These are phyloP conservation scores for Rattus norvegicus DNA, from an alignment of 2,113 vertebrate genomes.

Conservation along the genomic window GRCr8 NC_086037.1:37682001-37682500, in stretches of 20 bases:
- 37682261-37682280: not conserved
- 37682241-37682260: not conserved
- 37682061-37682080: not conserved
- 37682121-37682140: not conserved
- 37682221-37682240: not conserved
- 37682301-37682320: not conserved
- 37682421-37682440: too few relatives aligned
- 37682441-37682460: too few relatives aligned
- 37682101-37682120: not conserved
- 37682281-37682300: not conserved
- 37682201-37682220: not conserved
- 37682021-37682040: not conserved
- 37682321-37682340: not conserved
- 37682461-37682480: not conserved
- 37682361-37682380: not conserved
- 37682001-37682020: not conserved
- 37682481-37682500: not conserved
- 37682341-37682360: not conserved
- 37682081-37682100: not conserved
- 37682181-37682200: not conserved
- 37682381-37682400: not conserved
- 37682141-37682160: not conserved
- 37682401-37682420: not conserved
- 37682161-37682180: not conserved
- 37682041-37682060: not conserved